Evolutionary conservation across 2,888 invertebrate genomes (phyloP).

Genomic region (Volucella inanis): DNA sequence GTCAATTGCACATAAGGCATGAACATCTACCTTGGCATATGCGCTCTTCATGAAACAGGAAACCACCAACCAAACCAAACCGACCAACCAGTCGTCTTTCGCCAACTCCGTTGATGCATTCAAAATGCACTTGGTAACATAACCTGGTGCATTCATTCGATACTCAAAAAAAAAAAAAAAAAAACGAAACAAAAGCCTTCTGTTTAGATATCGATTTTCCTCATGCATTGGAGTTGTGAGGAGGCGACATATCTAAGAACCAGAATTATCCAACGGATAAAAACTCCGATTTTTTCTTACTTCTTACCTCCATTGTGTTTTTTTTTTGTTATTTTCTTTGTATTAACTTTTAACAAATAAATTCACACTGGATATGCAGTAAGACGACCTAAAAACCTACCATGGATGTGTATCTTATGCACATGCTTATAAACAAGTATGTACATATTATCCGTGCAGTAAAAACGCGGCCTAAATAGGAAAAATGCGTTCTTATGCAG

Average conservation of each 20-base stretch:
- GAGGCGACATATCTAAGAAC: conserved; percentile 38
- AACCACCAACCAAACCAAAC: conserved; percentile 40
- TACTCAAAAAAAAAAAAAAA: conserved; percentile 38
- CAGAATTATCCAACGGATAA: conserved; percentile 48
- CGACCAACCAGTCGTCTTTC: conserved; percentile 7
- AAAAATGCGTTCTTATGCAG: conserved; percentile 52
- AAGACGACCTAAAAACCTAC: conserved; percentile 45
- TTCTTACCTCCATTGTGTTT: background rate
- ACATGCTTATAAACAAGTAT: background rate
- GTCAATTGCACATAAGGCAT: conserved; percentile 44
- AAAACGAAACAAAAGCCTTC: conserved; percentile 53
- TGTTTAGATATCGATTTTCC: conserved; percentile 76
- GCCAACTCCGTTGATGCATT: conserved; percentile 49
- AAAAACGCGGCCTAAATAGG: conserved; percentile 2
- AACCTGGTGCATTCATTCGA: conserved; percentile 66
- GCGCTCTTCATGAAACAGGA: conserved; percentile 49
- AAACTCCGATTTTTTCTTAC: conserved; percentile 1
- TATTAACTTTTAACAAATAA: conserved; percentile 28
- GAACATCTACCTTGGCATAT: conserved; percentile 56
- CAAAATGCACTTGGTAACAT: conserved; percentile 69
- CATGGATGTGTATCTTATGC: conserved; percentile 22
- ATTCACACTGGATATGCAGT: conserved; percentile 22
- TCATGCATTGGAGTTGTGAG: conserved; percentile 46
- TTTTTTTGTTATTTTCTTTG: background rate
- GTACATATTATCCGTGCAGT: too few species aligned